These are phyloP conservation scores for Caenorhabditis brenneri DNA, from an alignment of 1,140 invertebrate genomes.

Conservation along the genomic window DNA sequence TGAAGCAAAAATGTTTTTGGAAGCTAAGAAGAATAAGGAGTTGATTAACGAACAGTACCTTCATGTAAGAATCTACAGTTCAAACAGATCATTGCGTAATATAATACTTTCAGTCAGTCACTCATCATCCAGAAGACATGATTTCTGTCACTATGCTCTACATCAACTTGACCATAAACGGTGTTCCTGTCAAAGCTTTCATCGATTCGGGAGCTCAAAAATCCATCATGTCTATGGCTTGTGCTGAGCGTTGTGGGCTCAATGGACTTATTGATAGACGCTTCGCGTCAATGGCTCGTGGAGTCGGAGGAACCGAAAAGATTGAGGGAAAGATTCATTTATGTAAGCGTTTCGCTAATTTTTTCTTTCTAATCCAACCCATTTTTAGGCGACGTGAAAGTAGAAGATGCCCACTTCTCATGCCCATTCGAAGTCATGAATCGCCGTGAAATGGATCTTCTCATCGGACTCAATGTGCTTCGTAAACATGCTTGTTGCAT, in stretches of 20 bases:
- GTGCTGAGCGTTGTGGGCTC: conserved; percentile 85
- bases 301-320: conserved; percentile 88
- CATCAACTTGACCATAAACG: conserved; percentile 61
- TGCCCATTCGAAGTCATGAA: conserved; percentile 97
- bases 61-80: neutral
- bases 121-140: conserved; percentile 35
- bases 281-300: conserved; percentile 90
- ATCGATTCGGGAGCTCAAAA: conserved; percentile 71
- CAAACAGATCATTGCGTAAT: no score
- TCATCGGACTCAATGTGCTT: conserved; percentile 94
- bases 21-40: neutral
- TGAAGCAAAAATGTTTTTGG: conserved; percentile 20
- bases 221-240: conserved; percentile 74
- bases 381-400: conserved; percentile 82
- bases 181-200: conserved; percentile 60
- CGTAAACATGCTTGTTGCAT: conserved; percentile 91
- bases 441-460: conserved; percentile 97
- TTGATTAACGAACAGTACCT: conserved; percentile 14
- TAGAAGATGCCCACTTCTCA: conserved; percentile 83
- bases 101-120: neutral
- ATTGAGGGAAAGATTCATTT: conserved; percentile 95
- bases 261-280: conserved; percentile 90
- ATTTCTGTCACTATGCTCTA: conserved; percentile 62
- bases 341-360: conserved; percentile 74
- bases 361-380: neutral